phyloP scores from a whole-genome alignment of 2,113 vertebrate genomes.

The Pelobates fuscus region DNA sequence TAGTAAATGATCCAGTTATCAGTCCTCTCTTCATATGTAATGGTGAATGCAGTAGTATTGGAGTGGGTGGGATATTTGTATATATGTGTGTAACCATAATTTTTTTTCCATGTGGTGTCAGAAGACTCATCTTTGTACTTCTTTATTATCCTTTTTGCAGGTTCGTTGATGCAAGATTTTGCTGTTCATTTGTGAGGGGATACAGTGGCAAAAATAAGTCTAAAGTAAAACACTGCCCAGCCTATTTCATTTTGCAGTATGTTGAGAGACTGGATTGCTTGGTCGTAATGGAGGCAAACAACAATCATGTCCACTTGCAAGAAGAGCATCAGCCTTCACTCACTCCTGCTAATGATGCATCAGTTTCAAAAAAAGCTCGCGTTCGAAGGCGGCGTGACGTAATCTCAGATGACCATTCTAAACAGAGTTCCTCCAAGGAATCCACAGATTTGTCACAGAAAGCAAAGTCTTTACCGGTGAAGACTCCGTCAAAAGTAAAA shows the following conservation, averaged over 20 bases:
- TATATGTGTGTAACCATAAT: too few relatives aligned
- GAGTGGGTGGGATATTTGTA: too few relatives aligned
- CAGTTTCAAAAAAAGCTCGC: background rate
- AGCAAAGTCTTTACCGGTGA: too few relatives aligned
- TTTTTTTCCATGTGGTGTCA: too few relatives aligned
- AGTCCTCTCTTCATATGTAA: too few relatives aligned
- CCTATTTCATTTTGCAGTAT: constrained; percentile 60
- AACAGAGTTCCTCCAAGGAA: too few relatives aligned
- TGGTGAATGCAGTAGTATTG: too few relatives aligned
- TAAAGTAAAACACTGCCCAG: constrained; percentile 54
- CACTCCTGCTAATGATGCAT: background rate
- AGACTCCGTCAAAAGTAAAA: too few relatives aligned
- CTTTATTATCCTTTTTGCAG: constrained; percentile 55
- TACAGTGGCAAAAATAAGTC: constrained; percentile 52
- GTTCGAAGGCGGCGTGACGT: background rate
- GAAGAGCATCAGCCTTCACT: background rate
- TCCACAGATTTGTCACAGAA: too few relatives aligned
- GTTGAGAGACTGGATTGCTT: constrained; percentile 57
- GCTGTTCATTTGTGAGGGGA: constrained; percentile 57
- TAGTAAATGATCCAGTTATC: too few relatives aligned
- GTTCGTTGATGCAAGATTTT: constrained; percentile 64
- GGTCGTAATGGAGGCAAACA: constrained; percentile 58
- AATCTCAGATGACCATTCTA: background rate
- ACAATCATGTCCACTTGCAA: constrained; percentile 54
- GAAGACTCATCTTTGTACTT: too few relatives aligned